A percentile compares a stretch with the other conserved stretches of the same genome.
These are phyloP conservation scores for Clavelina lepadiformis DNA, from an alignment of 23 tunicate genomes.

Conservation along the genomic window DNA sequence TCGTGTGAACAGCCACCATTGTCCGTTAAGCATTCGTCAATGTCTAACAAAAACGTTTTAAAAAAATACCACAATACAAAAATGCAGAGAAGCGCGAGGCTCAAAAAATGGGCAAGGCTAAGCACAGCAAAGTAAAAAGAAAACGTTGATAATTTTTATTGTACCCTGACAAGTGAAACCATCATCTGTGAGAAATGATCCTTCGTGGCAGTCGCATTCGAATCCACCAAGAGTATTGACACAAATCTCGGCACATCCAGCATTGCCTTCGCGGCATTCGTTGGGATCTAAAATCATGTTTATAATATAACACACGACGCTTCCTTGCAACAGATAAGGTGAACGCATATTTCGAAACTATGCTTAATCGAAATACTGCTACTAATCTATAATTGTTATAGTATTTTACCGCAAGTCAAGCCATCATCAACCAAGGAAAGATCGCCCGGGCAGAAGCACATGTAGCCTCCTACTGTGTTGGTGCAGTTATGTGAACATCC, in stretches of 20 bases:
- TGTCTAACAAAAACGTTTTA: conserved; percentile 27
- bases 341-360: neutral
- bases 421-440: conserved; percentile 67
- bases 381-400: neutral
- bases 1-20: conserved; percentile 72
- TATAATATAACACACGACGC: no score
- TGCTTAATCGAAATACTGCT: conserved; percentile 1
- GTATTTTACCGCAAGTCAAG: conserved; percentile 68
- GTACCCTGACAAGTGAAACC: conserved; percentile 39
- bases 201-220: conserved; percentile 69
- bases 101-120: no score
- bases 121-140: neutral
- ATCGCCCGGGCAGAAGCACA: conserved; percentile 78
- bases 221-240: conserved; percentile 60
- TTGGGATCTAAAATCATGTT: conserved; percentile 37
- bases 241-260: conserved; percentile 68
- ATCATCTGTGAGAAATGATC: conserved; percentile 41
- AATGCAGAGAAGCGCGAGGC: no score
- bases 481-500: conserved; percentile 96
- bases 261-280: conserved; percentile 72
- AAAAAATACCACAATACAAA: neutral
- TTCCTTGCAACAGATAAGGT: no score
- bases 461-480: conserved; percentile 90
- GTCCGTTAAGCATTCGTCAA: conserved; percentile 71
- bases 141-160: neutral